A percentile compares a stretch with the other conserved stretches of the same genome.
These are phyloP conservation scores for Stegodyphus dumicola DNA, from an alignment of 1,140 invertebrate species.

Conservation along the genomic window DNA sequence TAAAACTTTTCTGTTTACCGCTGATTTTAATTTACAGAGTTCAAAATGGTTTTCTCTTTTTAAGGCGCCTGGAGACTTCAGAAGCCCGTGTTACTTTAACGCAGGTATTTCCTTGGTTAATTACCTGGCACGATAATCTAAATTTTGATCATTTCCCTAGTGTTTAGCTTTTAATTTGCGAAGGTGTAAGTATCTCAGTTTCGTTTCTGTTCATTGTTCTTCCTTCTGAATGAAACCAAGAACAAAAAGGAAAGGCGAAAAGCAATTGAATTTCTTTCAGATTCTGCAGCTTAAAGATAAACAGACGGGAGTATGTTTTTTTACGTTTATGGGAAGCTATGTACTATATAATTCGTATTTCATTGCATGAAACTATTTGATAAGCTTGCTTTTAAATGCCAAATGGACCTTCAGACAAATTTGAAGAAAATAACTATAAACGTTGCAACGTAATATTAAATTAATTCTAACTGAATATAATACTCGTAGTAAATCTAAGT, in stretches of 20 bases:
- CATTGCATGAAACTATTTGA: no score
- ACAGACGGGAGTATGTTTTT: no score
- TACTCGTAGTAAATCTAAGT: no score
- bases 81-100: not conserved
- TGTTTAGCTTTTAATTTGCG: conserved; percentile 35
- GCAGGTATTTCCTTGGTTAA: conserved; percentile 17
- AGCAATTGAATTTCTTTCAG: no score
- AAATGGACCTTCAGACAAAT: no score
- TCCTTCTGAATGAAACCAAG: conserved; percentile 7
- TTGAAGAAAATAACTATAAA: no score
- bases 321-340: no score
- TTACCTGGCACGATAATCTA: conserved; percentile 34
- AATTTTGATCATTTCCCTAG: conserved; percentile 44
- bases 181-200: conserved; percentile 19
- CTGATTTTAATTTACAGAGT: conserved; percentile 25
- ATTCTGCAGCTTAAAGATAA: no score
- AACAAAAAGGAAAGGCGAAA: not conserved
- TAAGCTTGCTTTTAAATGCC: no score
- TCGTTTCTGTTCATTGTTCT: not conserved
- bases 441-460: no score
- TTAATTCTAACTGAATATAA: no score
- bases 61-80: not conserved
- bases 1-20: not conserved
- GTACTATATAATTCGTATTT: no score
- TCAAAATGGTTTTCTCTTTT: conserved; percentile 30